A percentile compares a stretch with the other conserved stretches of the same genome.
phyloP scores from a whole-genome alignment of 2,113 vertebrate species.

The Madoqua kirkii region DNA sequence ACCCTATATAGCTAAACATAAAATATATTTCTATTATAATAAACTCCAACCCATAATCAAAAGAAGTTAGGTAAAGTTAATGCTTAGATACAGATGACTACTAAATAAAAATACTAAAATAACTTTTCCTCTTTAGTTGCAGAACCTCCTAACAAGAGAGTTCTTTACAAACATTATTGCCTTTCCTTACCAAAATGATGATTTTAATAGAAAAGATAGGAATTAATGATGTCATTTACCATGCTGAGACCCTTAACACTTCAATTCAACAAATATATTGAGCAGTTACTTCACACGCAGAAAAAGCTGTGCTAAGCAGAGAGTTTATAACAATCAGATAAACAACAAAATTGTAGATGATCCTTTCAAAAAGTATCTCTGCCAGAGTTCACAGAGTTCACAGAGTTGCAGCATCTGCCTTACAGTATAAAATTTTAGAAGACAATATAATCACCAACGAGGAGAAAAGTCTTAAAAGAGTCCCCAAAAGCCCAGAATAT shows the following conservation, averaged over 20 bases:
- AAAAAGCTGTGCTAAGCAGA: not conserved
- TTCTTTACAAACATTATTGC: not conserved
- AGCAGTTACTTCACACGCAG: not conserved
- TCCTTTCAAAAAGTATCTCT: not conserved
- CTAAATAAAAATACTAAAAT: conserved; percentile 24
- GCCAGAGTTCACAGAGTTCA: not conserved
- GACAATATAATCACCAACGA: not conserved
- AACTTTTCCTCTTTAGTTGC: not conserved
- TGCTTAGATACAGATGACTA: not conserved
- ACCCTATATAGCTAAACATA: not conserved
- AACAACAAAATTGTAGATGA: not conserved
- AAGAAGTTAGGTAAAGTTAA: not conserved
- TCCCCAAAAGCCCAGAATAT: not conserved
- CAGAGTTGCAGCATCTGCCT: not conserved
- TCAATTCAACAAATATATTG: not conserved
- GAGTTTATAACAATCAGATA: not conserved
- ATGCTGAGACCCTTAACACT: not conserved
- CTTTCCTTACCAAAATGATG: not conserved
- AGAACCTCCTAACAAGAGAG: not conserved
- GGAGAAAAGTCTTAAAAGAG: not conserved
- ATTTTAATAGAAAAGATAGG: not conserved
- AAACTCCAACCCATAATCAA: not conserved
- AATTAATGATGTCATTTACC: not conserved
- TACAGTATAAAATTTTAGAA: not conserved
- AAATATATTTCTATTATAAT: not conserved